Percentiles rank a stretch among this genome's conserved stretches.
These are phyloP conservation scores for Sardina pilchardus DNA, from an alignment of 2,113 vertebrate genomes.

Conservation along the genomic window DNA sequence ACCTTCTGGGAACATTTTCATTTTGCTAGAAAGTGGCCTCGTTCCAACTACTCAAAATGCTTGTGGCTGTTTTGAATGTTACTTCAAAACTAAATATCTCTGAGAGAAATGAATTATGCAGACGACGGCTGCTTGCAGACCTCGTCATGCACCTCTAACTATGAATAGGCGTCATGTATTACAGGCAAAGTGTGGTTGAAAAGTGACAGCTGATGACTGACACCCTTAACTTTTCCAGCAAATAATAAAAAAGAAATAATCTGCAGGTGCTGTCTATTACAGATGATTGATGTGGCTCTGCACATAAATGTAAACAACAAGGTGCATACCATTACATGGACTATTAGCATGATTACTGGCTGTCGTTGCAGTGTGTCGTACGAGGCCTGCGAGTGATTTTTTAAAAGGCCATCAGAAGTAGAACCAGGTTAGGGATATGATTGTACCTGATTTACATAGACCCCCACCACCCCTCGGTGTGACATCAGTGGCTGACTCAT, in stretches of 20 bases:
- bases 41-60: not conserved
- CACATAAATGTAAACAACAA: not conserved
- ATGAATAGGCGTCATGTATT: not conserved
- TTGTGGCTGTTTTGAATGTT: not conserved
- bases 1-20: not conserved
- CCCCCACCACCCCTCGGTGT: not conserved
- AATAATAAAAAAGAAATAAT: not conserved
- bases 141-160: not conserved
- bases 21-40: not conserved
- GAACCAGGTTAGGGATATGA: not conserved
- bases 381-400: not conserved
- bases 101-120: not conserved
- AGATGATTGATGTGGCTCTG: not conserved
- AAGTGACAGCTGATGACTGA: constrained; percentile 21
- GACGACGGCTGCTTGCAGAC: not conserved
- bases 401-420: not conserved
- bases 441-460: not conserved
- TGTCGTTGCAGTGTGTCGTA: not conserved
- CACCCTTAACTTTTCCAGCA: constrained; percentile 4
- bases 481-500: not conserved
- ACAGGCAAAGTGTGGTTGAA: not conserved
- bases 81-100: not conserved
- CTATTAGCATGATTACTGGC: not conserved
- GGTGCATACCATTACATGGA: not conserved
- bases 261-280: constrained; percentile 3